Evolutionary conservation across 2,888 invertebrate genomes (phyloP), one percentile per base, ranked within the genome.

Genomic region (Trachelus iudaicus): DNA sequence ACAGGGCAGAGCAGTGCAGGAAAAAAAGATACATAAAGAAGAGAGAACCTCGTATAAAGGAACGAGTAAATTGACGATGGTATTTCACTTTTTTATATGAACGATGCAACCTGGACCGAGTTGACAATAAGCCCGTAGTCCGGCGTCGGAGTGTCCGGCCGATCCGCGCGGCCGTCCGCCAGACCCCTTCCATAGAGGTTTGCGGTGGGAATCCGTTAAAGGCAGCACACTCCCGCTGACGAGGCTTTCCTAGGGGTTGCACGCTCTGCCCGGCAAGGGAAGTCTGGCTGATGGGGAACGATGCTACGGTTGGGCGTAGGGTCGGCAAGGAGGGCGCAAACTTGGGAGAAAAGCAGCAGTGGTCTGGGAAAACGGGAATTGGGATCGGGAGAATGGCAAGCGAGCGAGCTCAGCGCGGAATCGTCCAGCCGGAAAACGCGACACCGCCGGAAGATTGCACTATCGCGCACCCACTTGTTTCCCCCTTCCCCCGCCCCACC

Each of bases 371-470:
- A 78, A 73, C 37, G 79, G 81, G 83, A 81, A 80, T 81, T 83
- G 83, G 80, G 82, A 79, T 82, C 81, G 78, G 85, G 79, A 34
- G 74, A 74, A 40, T n/a, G 74, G 74, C 73, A 34, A 34, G 82
- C 82, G 81, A 81, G 79, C 81, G 81, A 83, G 83, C 84, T 84
- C 81, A 83, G 83, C 84, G 86, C 83, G 85, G 83, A 87, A 84
- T 89, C 89, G 85, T 73, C 85, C 87, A 87, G 85, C 85, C 83
- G 89, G 89, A 89, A 89, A 90, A 89, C 89, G 86, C 88, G 88
- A 88, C 89, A 88, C 85, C 85, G 84, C 84, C 84, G 86, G 89
- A 88, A 90, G 89, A 90, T 89, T 89, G 86, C 87, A 87, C 89
- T 90, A 87, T 89, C 86, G 86, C 82, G 75, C 82, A 87, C 85